Evolutionary conservation across 2,797 vertebrate species (phyloP), one percentile per base, ranked within the genome.

Genomic region (Lepilemur septentrionalis): DNA sequence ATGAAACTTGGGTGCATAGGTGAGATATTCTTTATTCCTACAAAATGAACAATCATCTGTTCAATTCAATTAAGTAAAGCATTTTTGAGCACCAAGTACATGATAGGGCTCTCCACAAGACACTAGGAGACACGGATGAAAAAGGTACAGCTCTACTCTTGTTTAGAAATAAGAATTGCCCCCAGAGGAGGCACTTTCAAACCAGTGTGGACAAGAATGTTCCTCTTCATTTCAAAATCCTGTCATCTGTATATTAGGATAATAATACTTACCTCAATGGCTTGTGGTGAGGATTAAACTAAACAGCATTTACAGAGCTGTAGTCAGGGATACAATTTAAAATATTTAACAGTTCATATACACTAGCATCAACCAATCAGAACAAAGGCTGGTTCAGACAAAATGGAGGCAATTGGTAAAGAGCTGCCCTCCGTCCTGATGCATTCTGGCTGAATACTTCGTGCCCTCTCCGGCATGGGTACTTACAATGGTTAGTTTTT

Each of bases 201-300:
- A 25, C 41, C 25, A 57, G 5, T 12, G 15, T 32, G 38, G 35
- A 50, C n/a, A 7, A 8, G 32, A 76, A 75, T 32, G 3, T 46
- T 86, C 7, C 5, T 65, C 28, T 20, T 84, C 18, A 43, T 30
- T 57, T 73, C 41, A 55, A 2, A 59, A 41, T 63, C 14, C 41
- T 59, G 38, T 79, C 8, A 28, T 30, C 38, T 75, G 38, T 69
- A 32, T 28, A 9, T 69, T 50, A 3, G 23, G 41, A 92, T 38
- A 83, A 35, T 70, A 69, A 87, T 55, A 63, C 13, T 46, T 79
- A 91, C 4, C 69, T 84, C 20, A 70, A 7, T 35, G 9, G 41
- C 25, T 76, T 76, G 61, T 79, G 30, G 8, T 79, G 28, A 92
- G 48, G 23, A 69, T 55, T 87, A 76, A 89, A 65, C 63, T 35